These are phyloP conservation scores for Thalassoma bifasciatum DNA, from an alignment of 2,113 vertebrate genomes.

Conservation along the genomic window DNA sequence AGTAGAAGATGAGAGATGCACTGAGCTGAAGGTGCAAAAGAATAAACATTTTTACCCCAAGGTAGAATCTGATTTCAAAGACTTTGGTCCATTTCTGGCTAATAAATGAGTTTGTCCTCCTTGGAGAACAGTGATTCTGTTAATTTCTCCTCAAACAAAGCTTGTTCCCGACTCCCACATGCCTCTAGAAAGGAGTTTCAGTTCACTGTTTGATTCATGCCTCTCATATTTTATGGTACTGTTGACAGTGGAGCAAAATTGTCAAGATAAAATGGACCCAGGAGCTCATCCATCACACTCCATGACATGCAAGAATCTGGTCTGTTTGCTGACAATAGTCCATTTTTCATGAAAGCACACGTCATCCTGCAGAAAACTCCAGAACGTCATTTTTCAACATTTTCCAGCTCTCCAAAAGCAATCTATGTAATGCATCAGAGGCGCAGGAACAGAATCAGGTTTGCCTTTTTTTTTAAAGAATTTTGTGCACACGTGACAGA, in stretches of 20 bases:
- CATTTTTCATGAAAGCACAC: slow-evolving; percentile 49
- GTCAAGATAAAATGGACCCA: slow-evolving; percentile 34
- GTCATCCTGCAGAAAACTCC: slow-evolving; percentile 46
- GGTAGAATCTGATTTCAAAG: too few species aligned
- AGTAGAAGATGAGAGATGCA: too few species aligned
- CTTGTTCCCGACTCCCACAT: background rate
- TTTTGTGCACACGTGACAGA: background rate
- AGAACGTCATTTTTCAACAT: slow-evolving; percentile 46
- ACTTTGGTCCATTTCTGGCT: background rate
- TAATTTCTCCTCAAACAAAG: slow-evolving; percentile 5
- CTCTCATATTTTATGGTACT: slow-evolving; percentile 34
- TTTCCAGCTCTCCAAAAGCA: slow-evolving; percentile 37
- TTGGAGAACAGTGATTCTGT: background rate
- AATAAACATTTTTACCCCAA: too few species aligned
- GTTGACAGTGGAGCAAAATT: slow-evolving; percentile 23
- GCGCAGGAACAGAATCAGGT: background rate
- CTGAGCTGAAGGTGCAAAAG: too few species aligned
- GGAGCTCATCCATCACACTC: slow-evolving; percentile 56
- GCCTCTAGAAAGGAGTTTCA: background rate
- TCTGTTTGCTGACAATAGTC: slow-evolving; percentile 59
- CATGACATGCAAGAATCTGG: slow-evolving; percentile 45
- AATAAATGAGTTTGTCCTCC: background rate
- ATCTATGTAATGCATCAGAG: slow-evolving; percentile 37
- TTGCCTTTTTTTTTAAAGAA: background rate
- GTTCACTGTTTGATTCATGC: slow-evolving; percentile 33